A percentile compares a stretch with the other conserved stretches of the same genome.
Conservation (phyloP, 2,888 invertebrate genomes). For the Microctonus aethiopoides region DNA sequence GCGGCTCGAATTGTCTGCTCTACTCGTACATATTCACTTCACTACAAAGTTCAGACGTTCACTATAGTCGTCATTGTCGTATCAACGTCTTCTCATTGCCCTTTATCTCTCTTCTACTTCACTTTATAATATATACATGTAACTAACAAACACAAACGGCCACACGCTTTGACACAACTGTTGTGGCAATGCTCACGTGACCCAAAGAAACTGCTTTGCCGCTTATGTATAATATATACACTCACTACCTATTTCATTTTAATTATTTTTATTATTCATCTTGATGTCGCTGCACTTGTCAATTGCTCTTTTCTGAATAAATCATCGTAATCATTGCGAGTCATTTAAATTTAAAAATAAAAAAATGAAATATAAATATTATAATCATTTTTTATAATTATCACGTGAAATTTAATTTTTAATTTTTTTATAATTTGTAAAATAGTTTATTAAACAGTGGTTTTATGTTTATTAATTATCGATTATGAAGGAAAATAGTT, state of each 20-base stretch:
- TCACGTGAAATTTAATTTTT: too few species aligned
- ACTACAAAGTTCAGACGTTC: conserved; percentile 61
- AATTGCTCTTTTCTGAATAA: not conserved
- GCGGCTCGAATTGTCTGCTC: conserved; percentile 34
- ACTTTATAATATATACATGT: conserved; percentile 11
- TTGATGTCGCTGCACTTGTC: not conserved
- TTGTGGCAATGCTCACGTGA: conserved; percentile 34
- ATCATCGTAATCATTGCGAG: too few species aligned
- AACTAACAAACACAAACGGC: conserved; percentile 10
- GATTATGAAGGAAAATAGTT: too few species aligned
- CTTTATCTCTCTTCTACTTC: not conserved
- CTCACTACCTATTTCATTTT: conserved; percentile 10
- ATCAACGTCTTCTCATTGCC: conserved; percentile 35
- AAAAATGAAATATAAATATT: too few species aligned
- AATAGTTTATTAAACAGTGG: too few species aligned
- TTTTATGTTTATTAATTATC: too few species aligned
- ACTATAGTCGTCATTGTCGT: conserved; percentile 50
- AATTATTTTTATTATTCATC: conserved; percentile 6
- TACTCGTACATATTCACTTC: conserved; percentile 4
- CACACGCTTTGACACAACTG: conserved; percentile 16
- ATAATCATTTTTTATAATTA: too few species aligned
- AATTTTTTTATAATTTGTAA: too few species aligned
- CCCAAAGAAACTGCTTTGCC: conserved; percentile 36
- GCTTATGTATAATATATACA: conserved; percentile 28
- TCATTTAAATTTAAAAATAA: too few species aligned